Conservation (phyloP, 2,888 invertebrate species). For the Axea sp. region DNA sequence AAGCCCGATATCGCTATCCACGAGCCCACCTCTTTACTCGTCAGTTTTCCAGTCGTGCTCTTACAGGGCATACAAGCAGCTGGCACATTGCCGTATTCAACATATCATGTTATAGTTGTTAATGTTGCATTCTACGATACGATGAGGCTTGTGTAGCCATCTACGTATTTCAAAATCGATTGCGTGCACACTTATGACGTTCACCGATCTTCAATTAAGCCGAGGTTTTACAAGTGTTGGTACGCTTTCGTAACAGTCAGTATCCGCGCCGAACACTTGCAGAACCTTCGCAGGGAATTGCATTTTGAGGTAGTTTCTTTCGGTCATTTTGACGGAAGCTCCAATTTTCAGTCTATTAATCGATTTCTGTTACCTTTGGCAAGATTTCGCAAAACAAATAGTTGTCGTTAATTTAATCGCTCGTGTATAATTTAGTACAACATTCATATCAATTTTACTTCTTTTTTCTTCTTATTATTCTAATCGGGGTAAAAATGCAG, state of each 20-base stretch:
- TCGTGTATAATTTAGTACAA: too few species aligned
- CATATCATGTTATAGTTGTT: slow-evolving; percentile 61
- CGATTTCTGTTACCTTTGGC: too few species aligned
- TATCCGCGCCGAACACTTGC: slow-evolving; percentile 14
- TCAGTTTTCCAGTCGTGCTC: slow-evolving; percentile 66
- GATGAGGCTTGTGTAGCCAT: slow-evolving; percentile 47
- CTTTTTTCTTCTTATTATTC: too few species aligned
- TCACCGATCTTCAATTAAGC: slow-evolving; percentile 50
- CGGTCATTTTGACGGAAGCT: slow-evolving; percentile 1
- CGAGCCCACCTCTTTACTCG: slow-evolving; percentile 28
- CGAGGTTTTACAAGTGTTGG: slow-evolving; percentile 28
- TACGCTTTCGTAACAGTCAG: too few species aligned
- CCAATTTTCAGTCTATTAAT: too few species aligned
- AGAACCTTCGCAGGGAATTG: slow-evolving; percentile 24
- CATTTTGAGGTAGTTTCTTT: slow-evolving; percentile 44
- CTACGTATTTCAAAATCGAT: slow-evolving; percentile 58
- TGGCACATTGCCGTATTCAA: slow-evolving; percentile 74
- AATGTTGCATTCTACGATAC: slow-evolving; percentile 62
- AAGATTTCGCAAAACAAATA: too few species aligned
- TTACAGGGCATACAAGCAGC: slow-evolving; percentile 77
- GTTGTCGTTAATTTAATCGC: too few species aligned
- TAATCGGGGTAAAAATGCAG: too few species aligned
- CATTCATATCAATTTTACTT: too few species aligned
- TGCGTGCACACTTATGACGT: slow-evolving; percentile 62
- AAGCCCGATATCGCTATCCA: slow-evolving; percentile 42